These are phyloP conservation scores for Chauna torquata DNA, from an alignment of 2,113 vertebrate genomes.

Conservation along the genomic window DNA sequence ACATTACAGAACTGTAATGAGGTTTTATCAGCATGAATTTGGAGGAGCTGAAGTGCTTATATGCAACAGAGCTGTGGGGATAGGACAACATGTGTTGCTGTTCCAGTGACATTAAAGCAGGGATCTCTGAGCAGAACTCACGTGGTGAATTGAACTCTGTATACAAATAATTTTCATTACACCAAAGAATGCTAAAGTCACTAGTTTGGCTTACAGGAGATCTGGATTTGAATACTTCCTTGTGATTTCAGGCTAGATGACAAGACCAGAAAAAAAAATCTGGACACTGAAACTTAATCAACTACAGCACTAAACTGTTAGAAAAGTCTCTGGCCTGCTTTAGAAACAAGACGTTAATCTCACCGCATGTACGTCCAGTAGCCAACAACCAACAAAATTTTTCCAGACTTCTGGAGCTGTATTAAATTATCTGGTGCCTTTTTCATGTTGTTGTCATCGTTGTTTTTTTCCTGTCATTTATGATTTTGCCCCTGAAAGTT, in stretches of 20 bases:
- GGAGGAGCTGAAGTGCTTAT: neutral
- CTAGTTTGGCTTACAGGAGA: neutral
- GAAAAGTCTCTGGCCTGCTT: neutral
- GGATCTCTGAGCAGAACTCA: neutral
- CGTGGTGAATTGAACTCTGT: neutral
- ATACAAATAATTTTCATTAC: neutral
- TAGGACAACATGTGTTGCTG: conserved; percentile 2
- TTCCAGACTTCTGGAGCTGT: neutral
- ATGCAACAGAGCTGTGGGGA: neutral
- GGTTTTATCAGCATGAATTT: conserved; percentile 44
- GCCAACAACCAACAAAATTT: neutral
- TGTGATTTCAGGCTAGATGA: neutral
- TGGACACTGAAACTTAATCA: neutral
- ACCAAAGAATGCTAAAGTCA: neutral
- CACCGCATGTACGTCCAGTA: neutral
- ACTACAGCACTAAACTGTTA: neutral
- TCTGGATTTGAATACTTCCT: neutral
- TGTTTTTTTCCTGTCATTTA: neutral
- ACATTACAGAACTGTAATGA: conserved; percentile 40
- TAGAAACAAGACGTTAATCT: neutral
- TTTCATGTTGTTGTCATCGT: neutral
- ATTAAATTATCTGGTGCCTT: neutral
- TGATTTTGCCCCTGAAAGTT: neutral
- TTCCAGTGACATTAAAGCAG: neutral
- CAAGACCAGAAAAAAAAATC: neutral